Conservation (phyloP, 1,140 invertebrate species). For the Anoplolepis gracilipes region DNA sequence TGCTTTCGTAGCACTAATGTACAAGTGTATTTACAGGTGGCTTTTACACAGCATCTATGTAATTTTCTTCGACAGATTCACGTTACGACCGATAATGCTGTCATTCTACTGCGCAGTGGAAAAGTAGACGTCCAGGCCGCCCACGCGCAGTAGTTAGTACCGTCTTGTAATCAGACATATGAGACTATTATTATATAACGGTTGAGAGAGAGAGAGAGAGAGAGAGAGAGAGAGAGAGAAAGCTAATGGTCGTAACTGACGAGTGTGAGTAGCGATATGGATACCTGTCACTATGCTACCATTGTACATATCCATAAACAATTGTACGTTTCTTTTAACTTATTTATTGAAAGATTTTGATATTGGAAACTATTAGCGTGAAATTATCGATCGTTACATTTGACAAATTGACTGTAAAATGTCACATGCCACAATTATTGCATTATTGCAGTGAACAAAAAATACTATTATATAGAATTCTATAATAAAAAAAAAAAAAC, state of each 20-base stretch:
- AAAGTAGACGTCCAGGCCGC: neutral
- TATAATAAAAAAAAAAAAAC: too few species aligned
- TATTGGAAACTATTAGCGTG: neutral
- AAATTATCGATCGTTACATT: neutral
- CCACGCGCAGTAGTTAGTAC: conserved; percentile 28
- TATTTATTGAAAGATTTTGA: neutral
- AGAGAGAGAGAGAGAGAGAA: too few species aligned
- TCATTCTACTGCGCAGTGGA: neutral
- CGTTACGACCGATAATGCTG: neutral
- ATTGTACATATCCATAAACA: neutral
- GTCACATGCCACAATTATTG: neutral
- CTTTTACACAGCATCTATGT: conserved; percentile 11
- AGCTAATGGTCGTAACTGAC: conserved; percentile 1
- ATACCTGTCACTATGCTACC: neutral
- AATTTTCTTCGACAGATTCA: conserved; percentile 18
- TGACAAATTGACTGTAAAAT: neutral
- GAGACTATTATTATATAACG: neutral
- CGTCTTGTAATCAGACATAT: conserved; percentile 21
- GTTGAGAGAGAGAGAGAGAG: too few species aligned
- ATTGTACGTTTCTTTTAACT: neutral
- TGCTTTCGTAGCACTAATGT: neutral
- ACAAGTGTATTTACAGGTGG: conserved; percentile 1
- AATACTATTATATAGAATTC: neutral
- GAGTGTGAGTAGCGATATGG: neutral
- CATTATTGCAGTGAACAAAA: neutral